Conservation (phyloP, 2,113 vertebrate genomes). For the Alligator sinensis region DNA sequence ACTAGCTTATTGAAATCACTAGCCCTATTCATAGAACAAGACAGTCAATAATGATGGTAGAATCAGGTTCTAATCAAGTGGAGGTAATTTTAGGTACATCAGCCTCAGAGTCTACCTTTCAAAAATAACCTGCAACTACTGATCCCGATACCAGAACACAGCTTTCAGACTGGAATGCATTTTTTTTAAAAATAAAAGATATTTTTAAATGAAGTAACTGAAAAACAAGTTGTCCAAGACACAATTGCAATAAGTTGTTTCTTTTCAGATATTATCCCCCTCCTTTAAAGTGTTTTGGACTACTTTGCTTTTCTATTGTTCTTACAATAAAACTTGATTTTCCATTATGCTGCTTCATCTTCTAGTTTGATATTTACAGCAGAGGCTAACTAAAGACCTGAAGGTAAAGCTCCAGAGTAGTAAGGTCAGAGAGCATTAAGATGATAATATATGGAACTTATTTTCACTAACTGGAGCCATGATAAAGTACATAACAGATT, state of each 20-base stretch:
- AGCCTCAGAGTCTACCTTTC: background rate
- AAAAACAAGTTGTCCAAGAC: background rate
- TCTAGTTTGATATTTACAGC: background rate
- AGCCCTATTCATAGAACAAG: background rate
- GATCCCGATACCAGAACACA: background rate
- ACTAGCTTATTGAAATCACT: background rate
- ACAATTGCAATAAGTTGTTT: background rate
- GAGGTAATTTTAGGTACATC: background rate
- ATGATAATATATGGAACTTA: background rate
- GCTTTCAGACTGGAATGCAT: background rate
- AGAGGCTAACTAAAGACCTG: background rate
- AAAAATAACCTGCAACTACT: background rate
- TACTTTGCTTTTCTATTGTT: background rate
- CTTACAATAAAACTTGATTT: background rate
- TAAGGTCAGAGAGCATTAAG: background rate
- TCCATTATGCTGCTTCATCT: background rate
- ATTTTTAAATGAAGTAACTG: background rate
- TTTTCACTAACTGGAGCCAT: background rate
- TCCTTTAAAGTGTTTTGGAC: background rate
- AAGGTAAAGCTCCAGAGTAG: background rate
- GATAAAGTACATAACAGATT: too few species aligned
- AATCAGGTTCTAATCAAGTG: background rate
- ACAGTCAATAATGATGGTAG: background rate
- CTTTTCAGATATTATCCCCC: background rate
- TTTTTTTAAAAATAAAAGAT: background rate